Evolutionary conservation across 2,113 vertebrate genomes (phyloP).

Genomic region (Phaetusa simplex): DNA sequence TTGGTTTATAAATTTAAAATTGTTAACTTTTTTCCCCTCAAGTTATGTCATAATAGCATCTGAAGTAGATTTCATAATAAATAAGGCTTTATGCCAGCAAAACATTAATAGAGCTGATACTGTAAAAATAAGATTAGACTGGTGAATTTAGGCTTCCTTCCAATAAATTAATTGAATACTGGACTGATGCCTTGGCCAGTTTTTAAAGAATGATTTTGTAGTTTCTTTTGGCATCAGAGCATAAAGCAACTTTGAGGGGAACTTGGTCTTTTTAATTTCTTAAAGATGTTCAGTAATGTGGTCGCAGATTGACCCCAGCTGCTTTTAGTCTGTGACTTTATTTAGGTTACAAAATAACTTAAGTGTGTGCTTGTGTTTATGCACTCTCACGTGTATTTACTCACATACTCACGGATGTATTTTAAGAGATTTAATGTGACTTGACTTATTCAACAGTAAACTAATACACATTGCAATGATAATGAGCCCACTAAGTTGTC

Average conservation of each 20-base stretch:
- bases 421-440: neutral
- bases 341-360: neutral
- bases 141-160: slow-evolving; percentile 62
- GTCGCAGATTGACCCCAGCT: neutral
- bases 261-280: slow-evolving; percentile 29
- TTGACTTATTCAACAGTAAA: neutral
- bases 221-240: slow-evolving; percentile 54
- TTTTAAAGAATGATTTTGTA: slow-evolving; percentile 70
- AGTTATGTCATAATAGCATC: slow-evolving; percentile 60
- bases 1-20: slow-evolving; percentile 49
- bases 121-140: slow-evolving; percentile 75
- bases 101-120: slow-evolving; percentile 60
- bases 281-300: neutral
- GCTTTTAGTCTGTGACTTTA: neutral
- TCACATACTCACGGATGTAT: neutral
- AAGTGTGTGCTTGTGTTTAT: neutral
- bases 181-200: slow-evolving; percentile 54
- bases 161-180: slow-evolving; percentile 65
- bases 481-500: neutral
- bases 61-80: slow-evolving; percentile 67
- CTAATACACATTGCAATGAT: neutral
- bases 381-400: neutral
- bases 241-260: slow-evolving; percentile 27
- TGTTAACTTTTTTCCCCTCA: slow-evolving; percentile 5
- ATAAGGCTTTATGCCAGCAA: slow-evolving; percentile 60